A percentile compares a stretch with the other conserved stretches of the same genome.
phyloP scores from a whole-genome alignment of 2,888 invertebrate species.

The Cheilosia vernalis region DNA sequence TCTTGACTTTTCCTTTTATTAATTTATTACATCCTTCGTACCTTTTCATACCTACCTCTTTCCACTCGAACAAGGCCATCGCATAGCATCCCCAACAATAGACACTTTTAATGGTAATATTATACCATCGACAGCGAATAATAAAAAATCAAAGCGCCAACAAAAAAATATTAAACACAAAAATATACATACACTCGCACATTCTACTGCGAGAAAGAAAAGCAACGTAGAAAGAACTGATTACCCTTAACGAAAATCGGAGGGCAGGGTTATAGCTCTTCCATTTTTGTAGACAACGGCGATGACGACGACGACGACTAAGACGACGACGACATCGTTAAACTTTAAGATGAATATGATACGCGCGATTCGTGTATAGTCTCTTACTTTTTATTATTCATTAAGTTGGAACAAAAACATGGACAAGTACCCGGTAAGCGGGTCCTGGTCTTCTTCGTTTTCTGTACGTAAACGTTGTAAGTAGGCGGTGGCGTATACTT shows the following conservation, averaged over 20 bases:
- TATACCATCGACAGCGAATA: conserved; percentile 48
- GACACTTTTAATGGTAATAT: conserved; percentile 47
- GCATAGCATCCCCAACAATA: conserved; percentile 14
- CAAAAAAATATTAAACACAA: conserved; percentile 40
- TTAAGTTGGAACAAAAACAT: conserved; percentile 73
- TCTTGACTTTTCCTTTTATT: conserved; percentile 57
- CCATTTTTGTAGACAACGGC: background rate
- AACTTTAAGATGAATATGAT: conserved; percentile 70
- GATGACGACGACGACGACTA: conserved; percentile 16
- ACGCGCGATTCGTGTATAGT: conserved; percentile 41
- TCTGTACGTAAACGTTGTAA: conserved; percentile 52
- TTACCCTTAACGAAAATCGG: conserved; percentile 62
- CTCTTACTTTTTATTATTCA: conserved; percentile 72
- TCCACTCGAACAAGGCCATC: conserved; percentile 33
- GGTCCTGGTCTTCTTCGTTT: conserved; percentile 31
- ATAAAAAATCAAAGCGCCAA: conserved; percentile 32
- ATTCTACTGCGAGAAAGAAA: conserved; percentile 18
- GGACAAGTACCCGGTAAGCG: conserved; percentile 69
- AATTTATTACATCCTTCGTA: conserved; percentile 64
- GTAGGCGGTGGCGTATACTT: conserved; percentile 39
- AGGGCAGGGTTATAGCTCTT: conserved; percentile 28
- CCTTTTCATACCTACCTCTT: conserved; percentile 8
- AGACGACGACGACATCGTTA: conserved; percentile 53
- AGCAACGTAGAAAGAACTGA: conserved; percentile 46
- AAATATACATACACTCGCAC: conserved; percentile 1